Evolutionary conservation across 1,140 invertebrate species (phyloP).

Genomic region (Pseudomyrmex pallidus): DNA sequence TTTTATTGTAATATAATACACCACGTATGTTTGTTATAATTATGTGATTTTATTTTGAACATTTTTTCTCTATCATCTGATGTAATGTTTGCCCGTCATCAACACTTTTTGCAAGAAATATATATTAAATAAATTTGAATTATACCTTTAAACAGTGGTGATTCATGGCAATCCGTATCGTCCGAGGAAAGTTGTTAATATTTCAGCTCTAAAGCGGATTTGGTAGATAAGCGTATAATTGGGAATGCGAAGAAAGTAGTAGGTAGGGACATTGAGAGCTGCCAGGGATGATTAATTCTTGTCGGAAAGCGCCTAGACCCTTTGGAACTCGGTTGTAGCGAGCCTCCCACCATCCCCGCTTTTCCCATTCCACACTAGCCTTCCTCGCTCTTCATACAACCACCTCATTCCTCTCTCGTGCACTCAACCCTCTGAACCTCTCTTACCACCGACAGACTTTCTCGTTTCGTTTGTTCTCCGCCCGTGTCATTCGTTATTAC

Average conservation of each 20-base stretch:
- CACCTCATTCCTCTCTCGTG: slow-evolving; percentile 53
- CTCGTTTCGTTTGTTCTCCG: slow-evolving; percentile 82
- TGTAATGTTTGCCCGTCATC: neutral
- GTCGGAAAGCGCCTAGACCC: slow-evolving; percentile 79
- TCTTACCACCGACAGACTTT: slow-evolving; percentile 78
- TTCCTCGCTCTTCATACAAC: slow-evolving; percentile 50
- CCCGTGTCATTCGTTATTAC: slow-evolving; percentile 84
- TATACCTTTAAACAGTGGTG: slow-evolving; percentile 8
- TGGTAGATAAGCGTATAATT: slow-evolving; percentile 81
- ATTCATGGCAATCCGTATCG: slow-evolving; percentile 23
- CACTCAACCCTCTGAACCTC: slow-evolving; percentile 64
- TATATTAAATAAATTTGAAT: slow-evolving; percentile 18
- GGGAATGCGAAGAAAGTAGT: slow-evolving; percentile 82
- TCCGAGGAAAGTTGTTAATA: slow-evolving; percentile 61
- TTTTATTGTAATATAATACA: no score
- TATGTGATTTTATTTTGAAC: neutral
- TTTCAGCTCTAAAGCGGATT: slow-evolving; percentile 72
- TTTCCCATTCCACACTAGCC: slow-evolving; percentile 58
- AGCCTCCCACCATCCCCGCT: slow-evolving; percentile 68
- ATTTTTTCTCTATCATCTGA: neutral
- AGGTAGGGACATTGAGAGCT: slow-evolving; percentile 79
- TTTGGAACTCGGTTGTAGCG: slow-evolving; percentile 78
- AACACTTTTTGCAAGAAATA: neutral
- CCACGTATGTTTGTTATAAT: no score
- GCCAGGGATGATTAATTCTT: slow-evolving; percentile 82